Evolutionary conservation across 1,140 invertebrate species (phyloP).

Genomic region (Apis dorsata): DNA sequence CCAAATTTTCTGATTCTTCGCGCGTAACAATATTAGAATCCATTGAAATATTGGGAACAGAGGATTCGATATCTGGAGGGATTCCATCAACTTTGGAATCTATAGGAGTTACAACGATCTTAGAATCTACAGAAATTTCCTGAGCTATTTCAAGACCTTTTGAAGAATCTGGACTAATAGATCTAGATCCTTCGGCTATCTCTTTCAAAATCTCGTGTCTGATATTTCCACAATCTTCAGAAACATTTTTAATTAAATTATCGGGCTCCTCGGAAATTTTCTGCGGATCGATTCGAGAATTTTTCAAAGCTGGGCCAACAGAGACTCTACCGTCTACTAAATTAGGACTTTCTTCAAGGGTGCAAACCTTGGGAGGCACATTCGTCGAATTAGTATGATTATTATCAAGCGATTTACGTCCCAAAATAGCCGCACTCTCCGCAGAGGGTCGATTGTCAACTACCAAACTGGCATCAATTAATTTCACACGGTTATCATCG

Average conservation of each 20-base stretch:
- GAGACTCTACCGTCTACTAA: too few species aligned
- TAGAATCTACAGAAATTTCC: not conserved
- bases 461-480: constrained; percentile 29
- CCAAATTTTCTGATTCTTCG: not conserved
- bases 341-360: not conserved
- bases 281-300: not conserved
- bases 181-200: too few species aligned
- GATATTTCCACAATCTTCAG: not conserved
- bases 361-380: not conserved
- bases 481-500: constrained; percentile 16
- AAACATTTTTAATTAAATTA: not conserved
- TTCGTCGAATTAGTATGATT: constrained; percentile 15
- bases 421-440: not conserved
- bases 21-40: not conserved
- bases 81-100: not conserved
- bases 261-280: not conserved
- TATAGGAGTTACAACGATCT: not conserved
- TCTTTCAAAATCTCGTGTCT: not conserved
- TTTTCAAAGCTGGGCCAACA: not conserved
- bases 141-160: not conserved
- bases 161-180: not conserved
- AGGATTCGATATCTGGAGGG: not conserved
- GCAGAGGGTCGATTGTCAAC: not conserved
- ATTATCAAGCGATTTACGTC: not conserved
- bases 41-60: not conserved